Conservation (phyloP, 2,888 invertebrate species). For the Nephrotoma appendiculata region DNA sequence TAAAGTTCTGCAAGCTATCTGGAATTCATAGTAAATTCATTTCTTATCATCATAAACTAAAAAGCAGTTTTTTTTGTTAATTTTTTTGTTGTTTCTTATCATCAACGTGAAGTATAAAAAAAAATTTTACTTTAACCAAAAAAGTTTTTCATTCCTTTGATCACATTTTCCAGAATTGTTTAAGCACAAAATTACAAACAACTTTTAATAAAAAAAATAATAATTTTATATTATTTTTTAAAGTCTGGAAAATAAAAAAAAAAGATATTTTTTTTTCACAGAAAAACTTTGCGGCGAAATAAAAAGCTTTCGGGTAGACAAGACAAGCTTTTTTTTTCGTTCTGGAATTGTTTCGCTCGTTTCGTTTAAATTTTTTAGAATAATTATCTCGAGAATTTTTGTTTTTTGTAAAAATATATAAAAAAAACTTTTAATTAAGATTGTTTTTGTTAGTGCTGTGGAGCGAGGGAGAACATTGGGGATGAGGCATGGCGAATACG, state of each 20-base stretch:
- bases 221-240: background rate
- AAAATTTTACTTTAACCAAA: background rate
- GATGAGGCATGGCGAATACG: background rate
- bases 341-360: background rate
- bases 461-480: background rate
- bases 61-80: background rate
- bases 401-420: no score
- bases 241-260: background rate
- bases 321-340: background rate
- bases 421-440: background rate
- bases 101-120: background rate
- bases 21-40: background rate
- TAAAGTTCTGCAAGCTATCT: background rate
- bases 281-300: background rate
- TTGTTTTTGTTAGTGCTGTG: background rate
- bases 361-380: background rate
- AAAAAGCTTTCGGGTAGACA: background rate
- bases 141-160: background rate
- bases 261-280: background rate
- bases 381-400: background rate
- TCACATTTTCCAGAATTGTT: background rate
- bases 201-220: background rate
- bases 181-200: background rate
- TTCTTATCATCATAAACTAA: background rate
- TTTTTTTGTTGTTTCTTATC: background rate